These are phyloP conservation scores for Hippocampus barbouri DNA, from an alignment of 2,113 vertebrate species.

Conservation along the genomic window DNA sequence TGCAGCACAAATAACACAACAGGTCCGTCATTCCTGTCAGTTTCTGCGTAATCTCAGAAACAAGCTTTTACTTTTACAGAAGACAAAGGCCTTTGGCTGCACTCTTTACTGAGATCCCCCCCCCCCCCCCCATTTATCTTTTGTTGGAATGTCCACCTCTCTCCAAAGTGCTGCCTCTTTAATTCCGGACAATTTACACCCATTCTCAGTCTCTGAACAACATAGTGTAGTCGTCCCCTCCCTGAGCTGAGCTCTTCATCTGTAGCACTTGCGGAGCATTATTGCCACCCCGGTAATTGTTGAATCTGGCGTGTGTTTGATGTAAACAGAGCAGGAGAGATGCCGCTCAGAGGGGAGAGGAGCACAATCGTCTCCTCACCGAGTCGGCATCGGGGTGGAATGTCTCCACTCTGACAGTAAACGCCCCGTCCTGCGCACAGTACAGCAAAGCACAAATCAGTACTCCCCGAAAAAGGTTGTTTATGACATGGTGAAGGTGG, in stretches of 20 bases:
- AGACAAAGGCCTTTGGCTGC: conserved; percentile 64
- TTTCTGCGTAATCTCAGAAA: conserved; percentile 45
- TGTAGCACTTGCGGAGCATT: conserved; percentile 21
- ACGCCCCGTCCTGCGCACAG: conserved; percentile 40
- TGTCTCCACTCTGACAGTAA: conserved; percentile 49
- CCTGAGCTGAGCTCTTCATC: conserved; percentile 8
- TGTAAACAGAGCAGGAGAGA: conserved; percentile 46
- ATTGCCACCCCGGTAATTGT: conserved; percentile 45
- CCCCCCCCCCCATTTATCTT: conserved; percentile 45
- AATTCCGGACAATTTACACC: conserved; percentile 44
- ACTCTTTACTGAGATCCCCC: conserved; percentile 51
- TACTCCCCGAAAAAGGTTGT: conserved; percentile 62
- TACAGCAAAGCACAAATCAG: conserved; percentile 37
- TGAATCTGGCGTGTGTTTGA: conserved; percentile 43
- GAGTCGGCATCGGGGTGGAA: conserved; percentile 52
- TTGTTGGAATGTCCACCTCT: conserved; percentile 52
- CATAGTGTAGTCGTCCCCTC: conserved; percentile 14
- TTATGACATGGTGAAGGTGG: conserved; percentile 63
- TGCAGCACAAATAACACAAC: conserved; percentile 15
- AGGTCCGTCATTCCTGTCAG: conserved; percentile 46
- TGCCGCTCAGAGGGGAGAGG: conserved; percentile 23
- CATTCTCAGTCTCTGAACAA: conserved; percentile 31
- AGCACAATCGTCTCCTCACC: conserved; percentile 33
- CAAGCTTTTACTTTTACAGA: conserved; percentile 48
- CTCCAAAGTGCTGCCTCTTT: conserved; percentile 49